Percentiles rank a stretch among this genome's conserved stretches.
Conservation (phyloP, 2,113 vertebrate species). For the Trichomycterus rosablanca region DNA sequence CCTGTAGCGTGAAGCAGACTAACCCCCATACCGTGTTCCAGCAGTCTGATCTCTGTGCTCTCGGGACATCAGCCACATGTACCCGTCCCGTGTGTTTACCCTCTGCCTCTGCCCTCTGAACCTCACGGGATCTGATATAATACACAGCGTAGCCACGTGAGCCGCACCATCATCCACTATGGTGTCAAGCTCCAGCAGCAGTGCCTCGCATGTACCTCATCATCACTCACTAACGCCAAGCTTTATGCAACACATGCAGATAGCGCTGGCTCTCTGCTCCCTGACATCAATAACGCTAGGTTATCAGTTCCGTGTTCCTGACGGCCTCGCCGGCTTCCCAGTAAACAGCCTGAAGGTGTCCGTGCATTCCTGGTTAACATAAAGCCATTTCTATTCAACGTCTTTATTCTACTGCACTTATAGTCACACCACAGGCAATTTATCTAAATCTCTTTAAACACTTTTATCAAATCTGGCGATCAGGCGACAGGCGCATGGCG, state of each 20-base stretch:
- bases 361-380: slow-evolving; percentile 56
- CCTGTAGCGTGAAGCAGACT: slow-evolving; percentile 52
- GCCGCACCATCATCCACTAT: slow-evolving; percentile 16
- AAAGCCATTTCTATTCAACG: slow-evolving; percentile 31
- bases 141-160: not conserved
- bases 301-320: slow-evolving; percentile 53
- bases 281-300: slow-evolving; percentile 60
- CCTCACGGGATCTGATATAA: slow-evolving; percentile 29
- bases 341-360: slow-evolving; percentile 60
- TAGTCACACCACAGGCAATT: slow-evolving; percentile 75
- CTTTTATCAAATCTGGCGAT: slow-evolving; percentile 98
- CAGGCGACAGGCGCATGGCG: slow-evolving; percentile 76
- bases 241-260: slow-evolving; percentile 59
- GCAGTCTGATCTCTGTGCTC: slow-evolving; percentile 47
- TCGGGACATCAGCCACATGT: slow-evolving; percentile 18
- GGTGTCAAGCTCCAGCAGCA: slow-evolving; percentile 20
- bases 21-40: slow-evolving; percentile 49
- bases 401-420: slow-evolving; percentile 55
- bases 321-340: slow-evolving; percentile 55
- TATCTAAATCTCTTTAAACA: slow-evolving; percentile 97
- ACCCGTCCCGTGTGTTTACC: slow-evolving; percentile 10
- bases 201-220: not conserved
- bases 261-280: slow-evolving; percentile 64
- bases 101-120: slow-evolving; percentile 14
- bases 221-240: slow-evolving; percentile 44